Percentiles rank a stretch among this genome's conserved stretches.
phyloP scores from a whole-genome alignment of 2,113 vertebrate genomes.

The Synodontis membranacea region DNA sequence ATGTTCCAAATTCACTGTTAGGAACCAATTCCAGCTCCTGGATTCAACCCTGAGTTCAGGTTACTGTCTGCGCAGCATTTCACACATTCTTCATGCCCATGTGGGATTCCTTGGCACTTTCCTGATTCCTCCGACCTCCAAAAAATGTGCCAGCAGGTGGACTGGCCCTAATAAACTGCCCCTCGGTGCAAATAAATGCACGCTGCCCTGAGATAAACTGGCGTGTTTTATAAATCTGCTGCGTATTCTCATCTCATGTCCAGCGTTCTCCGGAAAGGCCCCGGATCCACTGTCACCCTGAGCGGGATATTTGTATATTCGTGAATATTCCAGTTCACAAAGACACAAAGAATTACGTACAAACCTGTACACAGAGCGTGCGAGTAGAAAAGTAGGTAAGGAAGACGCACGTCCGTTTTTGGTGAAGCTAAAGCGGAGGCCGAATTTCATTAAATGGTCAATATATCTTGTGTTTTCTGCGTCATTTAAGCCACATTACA shows the following conservation, averaged over 20 bases:
- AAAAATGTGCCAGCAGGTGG: background rate
- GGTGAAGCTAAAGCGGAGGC: conserved; percentile 65
- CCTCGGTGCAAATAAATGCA: background rate
- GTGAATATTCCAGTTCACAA: background rate
- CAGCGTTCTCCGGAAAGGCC: background rate
- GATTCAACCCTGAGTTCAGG: no score
- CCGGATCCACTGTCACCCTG: background rate
- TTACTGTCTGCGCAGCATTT: background rate
- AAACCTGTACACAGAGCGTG: background rate
- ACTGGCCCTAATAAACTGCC: background rate
- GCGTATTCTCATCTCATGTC: background rate
- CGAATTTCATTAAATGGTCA: conserved; percentile 81
- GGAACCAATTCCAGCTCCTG: no score
- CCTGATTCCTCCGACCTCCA: background rate
- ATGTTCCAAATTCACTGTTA: no score
- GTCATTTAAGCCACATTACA: conserved; percentile 84
- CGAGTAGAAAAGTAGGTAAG: conserved; percentile 13
- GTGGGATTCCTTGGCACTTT: no score
- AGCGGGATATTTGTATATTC: background rate
- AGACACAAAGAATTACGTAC: background rate
- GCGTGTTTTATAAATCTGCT: background rate
- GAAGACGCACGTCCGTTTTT: conserved; percentile 44
- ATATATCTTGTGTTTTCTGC: conserved; percentile 83
- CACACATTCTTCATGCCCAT: background rate
- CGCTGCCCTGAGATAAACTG: background rate